Conservation (phyloP, 53 echinoderm and acorn worm genomes). For the Zoroaster sp. region DNA sequence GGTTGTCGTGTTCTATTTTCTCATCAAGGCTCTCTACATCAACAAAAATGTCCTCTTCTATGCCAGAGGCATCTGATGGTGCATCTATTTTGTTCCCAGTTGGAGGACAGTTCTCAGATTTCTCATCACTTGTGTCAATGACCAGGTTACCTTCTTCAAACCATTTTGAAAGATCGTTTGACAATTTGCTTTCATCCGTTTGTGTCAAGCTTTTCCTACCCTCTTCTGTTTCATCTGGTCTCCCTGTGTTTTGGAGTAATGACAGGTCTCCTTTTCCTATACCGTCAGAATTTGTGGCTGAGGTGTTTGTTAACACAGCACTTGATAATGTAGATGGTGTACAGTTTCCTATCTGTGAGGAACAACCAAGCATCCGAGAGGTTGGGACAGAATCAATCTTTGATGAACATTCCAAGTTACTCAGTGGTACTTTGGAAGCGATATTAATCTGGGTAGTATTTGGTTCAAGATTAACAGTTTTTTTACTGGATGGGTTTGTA, state of each 20-base stretch:
- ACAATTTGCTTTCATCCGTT: neutral
- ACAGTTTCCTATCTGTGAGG: neutral
- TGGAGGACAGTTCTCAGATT: neutral
- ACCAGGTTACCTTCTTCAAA: neutral
- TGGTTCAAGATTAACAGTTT: too few species aligned
- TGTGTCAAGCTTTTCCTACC: neutral
- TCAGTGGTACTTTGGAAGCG: neutral
- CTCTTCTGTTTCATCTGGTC: neutral
- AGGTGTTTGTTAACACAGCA: neutral
- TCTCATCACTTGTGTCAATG: neutral
- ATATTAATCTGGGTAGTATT: neutral
- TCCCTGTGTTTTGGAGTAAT: neutral
- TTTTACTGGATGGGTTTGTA: neutral
- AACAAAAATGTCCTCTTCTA: slow-evolving; percentile 2
- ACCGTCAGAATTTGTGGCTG: neutral
- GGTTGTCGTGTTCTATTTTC: neutral
- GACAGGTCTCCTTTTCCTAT: neutral
- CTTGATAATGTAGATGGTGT: neutral
- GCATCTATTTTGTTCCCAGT: neutral
- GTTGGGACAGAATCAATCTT: neutral
- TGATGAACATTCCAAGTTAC: neutral
- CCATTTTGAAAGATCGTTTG: neutral
- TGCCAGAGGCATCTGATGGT: neutral
- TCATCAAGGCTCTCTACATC: slow-evolving; percentile 30
- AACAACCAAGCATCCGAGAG: neutral